Conservation (phyloP, 2,888 invertebrate genomes). For the Phasia obesa region DNA sequence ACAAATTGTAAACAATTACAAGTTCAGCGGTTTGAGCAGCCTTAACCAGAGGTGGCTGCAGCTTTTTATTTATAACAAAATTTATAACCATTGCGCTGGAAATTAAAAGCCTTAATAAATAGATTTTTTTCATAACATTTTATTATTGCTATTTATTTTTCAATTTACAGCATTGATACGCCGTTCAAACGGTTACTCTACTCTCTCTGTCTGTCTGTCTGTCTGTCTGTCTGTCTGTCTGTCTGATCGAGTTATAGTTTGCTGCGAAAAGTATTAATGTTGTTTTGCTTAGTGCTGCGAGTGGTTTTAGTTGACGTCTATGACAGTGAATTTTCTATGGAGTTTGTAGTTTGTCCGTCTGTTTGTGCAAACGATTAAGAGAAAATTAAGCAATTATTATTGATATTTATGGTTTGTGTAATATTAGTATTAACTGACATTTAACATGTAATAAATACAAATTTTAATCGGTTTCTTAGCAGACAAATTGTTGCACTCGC, state of each 20-base stretch:
- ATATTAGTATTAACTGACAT: slow-evolving; percentile 56
- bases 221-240: too few relatives aligned
- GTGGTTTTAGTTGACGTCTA: slow-evolving; percentile 28
- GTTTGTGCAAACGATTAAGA: slow-evolving; percentile 17
- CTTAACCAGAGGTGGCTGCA: background rate
- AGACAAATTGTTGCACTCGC: slow-evolving; percentile 24
- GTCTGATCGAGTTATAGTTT: slow-evolving; percentile 39
- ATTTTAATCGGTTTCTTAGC: slow-evolving; percentile 49
- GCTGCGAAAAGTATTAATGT: background rate
- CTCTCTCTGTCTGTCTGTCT: background rate
- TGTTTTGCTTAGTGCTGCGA: slow-evolving; percentile 1
- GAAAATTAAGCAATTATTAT: slow-evolving; percentile 68
- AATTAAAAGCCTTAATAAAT: slow-evolving; percentile 78
- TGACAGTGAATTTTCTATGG: slow-evolving; percentile 32
- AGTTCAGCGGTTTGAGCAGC: slow-evolving; percentile 1
- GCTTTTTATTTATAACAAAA: slow-evolving; percentile 18
- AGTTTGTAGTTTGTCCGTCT: slow-evolving; percentile 5
- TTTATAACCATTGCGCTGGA: slow-evolving; percentile 40
- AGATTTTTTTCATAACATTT: slow-evolving; percentile 70
- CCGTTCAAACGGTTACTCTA: slow-evolving; percentile 30
- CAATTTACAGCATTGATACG: slow-evolving; percentile 47
- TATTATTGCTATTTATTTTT: slow-evolving; percentile 30
- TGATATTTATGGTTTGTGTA: slow-evolving; percentile 56
- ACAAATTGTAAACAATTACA: slow-evolving; percentile 6
- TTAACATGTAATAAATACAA: slow-evolving; percentile 59